Evolutionary conservation across 2,797 vertebrate genomes (phyloP).

Genomic region (Eulemur albifrons): DNA sequence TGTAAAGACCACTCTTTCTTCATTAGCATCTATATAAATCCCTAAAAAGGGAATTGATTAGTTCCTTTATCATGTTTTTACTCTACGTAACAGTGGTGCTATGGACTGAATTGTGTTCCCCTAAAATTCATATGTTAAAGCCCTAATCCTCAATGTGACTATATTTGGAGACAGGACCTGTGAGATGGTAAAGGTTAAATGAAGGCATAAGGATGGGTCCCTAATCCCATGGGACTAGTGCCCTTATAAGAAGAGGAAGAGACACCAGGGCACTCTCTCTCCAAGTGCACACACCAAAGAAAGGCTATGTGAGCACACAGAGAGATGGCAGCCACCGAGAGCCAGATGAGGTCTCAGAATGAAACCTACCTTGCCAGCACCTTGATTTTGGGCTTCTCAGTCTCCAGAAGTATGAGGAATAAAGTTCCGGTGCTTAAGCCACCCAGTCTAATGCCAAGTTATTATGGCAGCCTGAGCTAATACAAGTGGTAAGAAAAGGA

Average conservation of each 20-base stretch:
- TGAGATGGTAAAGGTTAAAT: not conserved
- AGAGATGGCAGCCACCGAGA: not conserved
- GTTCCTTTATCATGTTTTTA: not conserved
- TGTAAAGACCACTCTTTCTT: not conserved
- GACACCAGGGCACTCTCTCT: not conserved
- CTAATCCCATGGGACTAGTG: not conserved
- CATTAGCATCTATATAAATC: not conserved
- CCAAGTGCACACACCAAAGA: not conserved
- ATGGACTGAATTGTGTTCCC: not conserved
- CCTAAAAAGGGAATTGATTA: not conserved
- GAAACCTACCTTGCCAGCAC: not conserved
- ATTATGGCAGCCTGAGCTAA: not conserved
- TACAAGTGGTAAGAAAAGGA: not conserved
- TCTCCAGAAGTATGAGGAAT: not conserved
- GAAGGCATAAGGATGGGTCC: not conserved
- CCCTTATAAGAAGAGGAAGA: not conserved
- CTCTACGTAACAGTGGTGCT: not conserved
- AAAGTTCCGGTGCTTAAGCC: not conserved
- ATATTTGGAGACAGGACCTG: not conserved
- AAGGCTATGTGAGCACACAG: not conserved
- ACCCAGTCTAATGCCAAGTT: not conserved
- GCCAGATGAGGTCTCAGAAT: not conserved
- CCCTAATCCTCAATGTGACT: not conserved
- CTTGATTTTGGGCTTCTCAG: not conserved
- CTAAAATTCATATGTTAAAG: not conserved